Base-by-base conservation (phyloP, 2,797 vertebrate species). In the Falco biarmicus region DNA sequence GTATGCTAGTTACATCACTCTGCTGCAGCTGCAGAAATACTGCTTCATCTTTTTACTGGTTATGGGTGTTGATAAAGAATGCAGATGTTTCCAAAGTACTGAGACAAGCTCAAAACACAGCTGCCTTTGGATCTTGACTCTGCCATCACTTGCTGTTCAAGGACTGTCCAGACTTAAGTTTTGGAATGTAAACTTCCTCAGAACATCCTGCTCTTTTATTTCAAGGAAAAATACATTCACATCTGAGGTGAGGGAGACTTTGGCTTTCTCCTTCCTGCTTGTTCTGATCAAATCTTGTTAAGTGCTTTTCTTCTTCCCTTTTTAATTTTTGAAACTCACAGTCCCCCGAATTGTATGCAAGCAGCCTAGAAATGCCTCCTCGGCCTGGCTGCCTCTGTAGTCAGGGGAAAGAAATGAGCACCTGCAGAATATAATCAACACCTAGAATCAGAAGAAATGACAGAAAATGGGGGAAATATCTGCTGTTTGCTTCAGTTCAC, bases 71-170 rank as follows among this genome's bases (percentile, higher is more conserved):
- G 89, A 93, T 89, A 96, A 94, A 95, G 94, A 96, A 96, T 92
- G 93, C 90, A 95, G 92, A 96, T 96, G 94, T 96, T 97, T 95
- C 95, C 61, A 41, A 96, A 96, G 76, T 93, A 95, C 94, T 93
- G 95, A 96, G 91, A 88, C 87, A 89, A 97, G 94, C 95, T 94
- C 70, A 91, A 96, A 95, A 94, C 7, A 75, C 91, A 96, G 95
- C 92, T 96, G 93, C 59, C 51, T 74, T 87, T 90, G 61, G 83
- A 96, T 90, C 92, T 89, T 94, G 80, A 61, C 89, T 96, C 54
- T 95, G 90, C 89, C 86, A 85, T 96, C 84, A 47, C 82, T 96
- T 90, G 77, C 86, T 96, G 94, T 89, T 97, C 92, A 95, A 96
- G 90, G 93, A 91, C 89, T 95, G 97, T 90, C 96, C 94, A 95